Conservation (phyloP, 2,888 invertebrate species). For the Omphaloscelis lunosa region DNA sequence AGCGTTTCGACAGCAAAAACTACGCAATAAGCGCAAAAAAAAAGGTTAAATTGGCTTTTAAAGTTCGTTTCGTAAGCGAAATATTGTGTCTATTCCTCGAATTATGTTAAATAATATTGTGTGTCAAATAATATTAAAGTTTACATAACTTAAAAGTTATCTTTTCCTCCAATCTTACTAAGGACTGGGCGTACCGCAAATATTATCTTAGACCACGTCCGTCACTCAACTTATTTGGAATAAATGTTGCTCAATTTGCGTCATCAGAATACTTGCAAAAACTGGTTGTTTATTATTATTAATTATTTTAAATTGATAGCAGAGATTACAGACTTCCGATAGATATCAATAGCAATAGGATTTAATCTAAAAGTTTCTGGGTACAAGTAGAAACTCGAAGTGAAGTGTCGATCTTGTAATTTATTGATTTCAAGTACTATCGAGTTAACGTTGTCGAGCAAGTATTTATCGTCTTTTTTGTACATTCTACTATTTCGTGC, state of each 20-base stretch:
- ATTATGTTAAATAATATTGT: neutral
- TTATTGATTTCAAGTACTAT: no score
- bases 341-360: neutral
- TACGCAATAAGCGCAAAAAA: neutral
- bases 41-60: neutral
- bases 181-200: slow-evolving; percentile 35
- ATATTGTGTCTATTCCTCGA: slow-evolving; percentile 11
- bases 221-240: slow-evolving; percentile 31
- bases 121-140: neutral
- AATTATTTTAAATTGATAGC: neutral
- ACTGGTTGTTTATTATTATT: slow-evolving; percentile 15
- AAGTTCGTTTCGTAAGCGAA: neutral
- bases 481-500: neutral
- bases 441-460: no score
- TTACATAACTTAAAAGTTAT: slow-evolving; percentile 44
- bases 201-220: slow-evolving; percentile 31
- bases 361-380: neutral
- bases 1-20: neutral
- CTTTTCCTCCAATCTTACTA: slow-evolving; percentile 42
- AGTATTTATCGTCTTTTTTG: no score
- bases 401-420: no score
- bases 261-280: slow-evolving; percentile 28
- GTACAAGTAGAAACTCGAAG: neutral
- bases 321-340: slow-evolving; percentile 2
- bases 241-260: slow-evolving; percentile 26